A percentile compares a stretch with the other conserved stretches of the same genome.
These are phyloP conservation scores for Drosophila atroscutellata DNA, from an alignment of 2,888 invertebrate genomes.

Conservation along the genomic window DNA sequence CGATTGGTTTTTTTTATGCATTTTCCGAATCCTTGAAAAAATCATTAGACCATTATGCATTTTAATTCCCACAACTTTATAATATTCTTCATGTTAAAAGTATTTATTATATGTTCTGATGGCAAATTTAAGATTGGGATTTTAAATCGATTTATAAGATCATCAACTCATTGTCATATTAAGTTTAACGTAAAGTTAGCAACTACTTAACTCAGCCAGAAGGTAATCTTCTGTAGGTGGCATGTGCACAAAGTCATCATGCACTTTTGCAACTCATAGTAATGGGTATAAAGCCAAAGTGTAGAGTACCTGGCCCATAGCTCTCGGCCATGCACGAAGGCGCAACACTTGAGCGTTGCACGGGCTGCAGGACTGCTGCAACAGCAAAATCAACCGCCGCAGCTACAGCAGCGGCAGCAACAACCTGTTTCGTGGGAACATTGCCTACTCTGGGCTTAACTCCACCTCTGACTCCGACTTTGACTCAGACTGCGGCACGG, in stretches of 20 bases:
- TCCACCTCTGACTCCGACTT: constrained; percentile 58
- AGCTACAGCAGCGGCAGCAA: constrained; percentile 29
- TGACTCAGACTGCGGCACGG: constrained; percentile 29
- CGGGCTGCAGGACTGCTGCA: constrained; percentile 44
- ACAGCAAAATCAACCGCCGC: constrained; percentile 23
- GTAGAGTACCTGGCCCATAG: constrained; percentile 75
- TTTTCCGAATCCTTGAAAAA: not conserved
- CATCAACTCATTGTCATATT: not conserved
- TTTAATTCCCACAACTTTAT: not conserved
- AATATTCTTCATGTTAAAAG: not conserved
- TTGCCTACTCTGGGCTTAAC: constrained; percentile 81
- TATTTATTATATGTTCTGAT: not conserved
- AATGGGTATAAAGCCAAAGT: constrained; percentile 48
- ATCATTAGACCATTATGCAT: not conserved
- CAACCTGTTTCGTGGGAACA: constrained; percentile 85
- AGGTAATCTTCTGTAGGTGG: not conserved
- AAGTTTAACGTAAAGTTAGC: not conserved
- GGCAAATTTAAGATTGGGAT: not conserved
- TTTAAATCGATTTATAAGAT: not conserved
- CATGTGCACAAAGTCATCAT: not conserved
- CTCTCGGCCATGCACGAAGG: constrained; percentile 78
- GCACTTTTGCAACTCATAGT: not conserved
- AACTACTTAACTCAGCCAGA: not conserved
- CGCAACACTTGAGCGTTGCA: constrained; percentile 70
- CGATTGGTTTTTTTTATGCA: not conserved